Conservation (phyloP, 2,797 vertebrate species). For the Pterois miles region DNA sequence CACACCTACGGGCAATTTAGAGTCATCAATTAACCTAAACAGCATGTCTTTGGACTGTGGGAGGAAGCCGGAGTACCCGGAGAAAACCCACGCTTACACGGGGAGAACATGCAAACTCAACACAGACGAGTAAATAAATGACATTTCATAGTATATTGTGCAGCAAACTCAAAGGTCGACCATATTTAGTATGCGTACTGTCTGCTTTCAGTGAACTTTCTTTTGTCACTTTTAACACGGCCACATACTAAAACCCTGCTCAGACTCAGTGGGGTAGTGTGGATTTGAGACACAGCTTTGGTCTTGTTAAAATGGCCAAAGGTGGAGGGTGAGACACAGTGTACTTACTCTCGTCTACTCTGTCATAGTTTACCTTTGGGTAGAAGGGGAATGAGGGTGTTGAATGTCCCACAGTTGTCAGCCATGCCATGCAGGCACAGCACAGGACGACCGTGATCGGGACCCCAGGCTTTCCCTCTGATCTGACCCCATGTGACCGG, state of each 20-base stretch:
- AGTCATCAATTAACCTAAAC: no score
- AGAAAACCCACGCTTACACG: no score
- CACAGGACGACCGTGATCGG: conserved; percentile 77
- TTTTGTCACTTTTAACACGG: background rate
- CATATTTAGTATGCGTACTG: background rate
- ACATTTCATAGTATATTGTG: background rate
- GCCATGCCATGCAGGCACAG: conserved; percentile 87
- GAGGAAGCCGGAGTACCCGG: no score
- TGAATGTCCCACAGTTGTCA: conserved; percentile 85
- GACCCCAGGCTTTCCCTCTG: conserved; percentile 83
- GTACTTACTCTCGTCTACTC: background rate
- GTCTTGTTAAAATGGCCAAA: background rate
- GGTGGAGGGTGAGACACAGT: background rate
- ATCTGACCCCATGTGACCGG: conserved; percentile 84
- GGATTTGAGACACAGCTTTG: background rate
- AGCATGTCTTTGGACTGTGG: no score
- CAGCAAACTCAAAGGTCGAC: background rate
- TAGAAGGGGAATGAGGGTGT: conserved; percentile 69
- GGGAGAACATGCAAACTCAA: no score
- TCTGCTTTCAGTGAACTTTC: background rate
- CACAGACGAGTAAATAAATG: no score
- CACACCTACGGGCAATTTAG: no score
- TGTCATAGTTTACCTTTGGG: background rate
- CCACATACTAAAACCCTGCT: background rate
- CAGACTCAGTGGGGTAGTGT: background rate